These are phyloP conservation scores for Mus caroli DNA, from an alignment of 2,797 vertebrate genomes.

Conservation along the genomic window DNA sequence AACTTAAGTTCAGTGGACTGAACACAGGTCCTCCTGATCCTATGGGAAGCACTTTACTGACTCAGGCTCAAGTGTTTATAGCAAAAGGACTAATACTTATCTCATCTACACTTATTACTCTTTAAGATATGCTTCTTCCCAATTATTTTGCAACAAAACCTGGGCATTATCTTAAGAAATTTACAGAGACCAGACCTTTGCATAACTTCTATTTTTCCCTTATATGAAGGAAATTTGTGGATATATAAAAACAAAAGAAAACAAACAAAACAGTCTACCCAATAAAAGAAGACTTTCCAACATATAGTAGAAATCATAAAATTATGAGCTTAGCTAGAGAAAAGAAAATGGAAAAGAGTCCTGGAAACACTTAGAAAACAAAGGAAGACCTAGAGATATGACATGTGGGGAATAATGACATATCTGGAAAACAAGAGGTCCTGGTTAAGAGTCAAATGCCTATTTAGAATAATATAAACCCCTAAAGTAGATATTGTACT, in stretches of 20 bases:
- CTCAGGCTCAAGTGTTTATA: background rate
- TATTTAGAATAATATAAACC: background rate
- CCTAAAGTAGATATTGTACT: background rate
- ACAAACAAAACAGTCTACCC: background rate
- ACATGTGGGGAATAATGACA: background rate
- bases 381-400: conserved; percentile 13
- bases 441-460: conserved; percentile 19
- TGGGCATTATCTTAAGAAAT: background rate
- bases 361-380: conserved; percentile 53
- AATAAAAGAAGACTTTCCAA: background rate
- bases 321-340: background rate
- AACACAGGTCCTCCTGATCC: background rate
- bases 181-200: background rate
- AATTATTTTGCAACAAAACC: conserved; percentile 36
- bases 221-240: background rate
- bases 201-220: background rate
- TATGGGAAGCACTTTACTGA: background rate
- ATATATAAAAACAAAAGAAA: background rate
- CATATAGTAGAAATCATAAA: conserved; percentile 3
- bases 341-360: background rate
- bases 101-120: background rate
- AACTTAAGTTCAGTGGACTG: background rate
- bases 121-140: background rate
- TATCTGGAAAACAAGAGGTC: conserved; percentile 10
- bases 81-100: background rate